phyloP scores from a whole-genome alignment of 2,888 invertebrate genomes.

The Mellilla xanthometata region DNA sequence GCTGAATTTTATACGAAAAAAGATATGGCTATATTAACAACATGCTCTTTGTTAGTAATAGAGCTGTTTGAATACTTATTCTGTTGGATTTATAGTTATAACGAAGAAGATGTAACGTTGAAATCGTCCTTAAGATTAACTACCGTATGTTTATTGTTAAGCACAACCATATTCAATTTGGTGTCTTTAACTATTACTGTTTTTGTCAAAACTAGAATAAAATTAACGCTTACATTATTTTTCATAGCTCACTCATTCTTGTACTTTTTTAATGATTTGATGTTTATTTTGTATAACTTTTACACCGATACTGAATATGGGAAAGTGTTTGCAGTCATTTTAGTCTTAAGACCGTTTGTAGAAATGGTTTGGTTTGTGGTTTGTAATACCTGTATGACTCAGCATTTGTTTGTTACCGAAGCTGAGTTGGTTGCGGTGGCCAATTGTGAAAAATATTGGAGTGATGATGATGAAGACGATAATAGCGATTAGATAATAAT shows the following conservation, averaged over 20 bases:
- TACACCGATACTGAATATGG: not conserved
- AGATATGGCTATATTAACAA: slow-evolving; percentile 7
- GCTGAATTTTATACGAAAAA: slow-evolving; percentile 9
- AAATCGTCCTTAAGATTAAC: slow-evolving; percentile 8
- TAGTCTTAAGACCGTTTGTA: slow-evolving; percentile 1
- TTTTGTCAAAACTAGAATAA: not conserved
- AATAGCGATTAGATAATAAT: too few species aligned
- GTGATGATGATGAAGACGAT: not conserved
- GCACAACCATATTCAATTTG: slow-evolving; percentile 2
- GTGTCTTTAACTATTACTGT: not conserved
- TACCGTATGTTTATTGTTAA: slow-evolving; percentile 1
- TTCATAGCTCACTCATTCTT: slow-evolving; percentile 1
- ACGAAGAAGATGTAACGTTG: not conserved
- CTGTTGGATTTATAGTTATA: not conserved
- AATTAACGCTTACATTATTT: not conserved
- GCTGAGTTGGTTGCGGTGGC: not conserved
- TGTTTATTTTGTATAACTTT: slow-evolving; percentile 14
- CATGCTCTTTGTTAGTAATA: not conserved
- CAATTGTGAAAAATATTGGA: not conserved
- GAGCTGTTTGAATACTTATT: slow-evolving; percentile 10
- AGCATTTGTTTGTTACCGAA: slow-evolving; percentile 3
- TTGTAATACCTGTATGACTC: slow-evolving; percentile 2
- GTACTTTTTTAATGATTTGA: slow-evolving; percentile 6
- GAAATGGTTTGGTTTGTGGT: slow-evolving; percentile 11
- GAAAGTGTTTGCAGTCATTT: slow-evolving; percentile 3